Percentiles rank a stretch among this genome's conserved stretches.
phyloP scores from a whole-genome alignment of 2,113 vertebrate species.

The Leucoraja erinaceus region DNA sequence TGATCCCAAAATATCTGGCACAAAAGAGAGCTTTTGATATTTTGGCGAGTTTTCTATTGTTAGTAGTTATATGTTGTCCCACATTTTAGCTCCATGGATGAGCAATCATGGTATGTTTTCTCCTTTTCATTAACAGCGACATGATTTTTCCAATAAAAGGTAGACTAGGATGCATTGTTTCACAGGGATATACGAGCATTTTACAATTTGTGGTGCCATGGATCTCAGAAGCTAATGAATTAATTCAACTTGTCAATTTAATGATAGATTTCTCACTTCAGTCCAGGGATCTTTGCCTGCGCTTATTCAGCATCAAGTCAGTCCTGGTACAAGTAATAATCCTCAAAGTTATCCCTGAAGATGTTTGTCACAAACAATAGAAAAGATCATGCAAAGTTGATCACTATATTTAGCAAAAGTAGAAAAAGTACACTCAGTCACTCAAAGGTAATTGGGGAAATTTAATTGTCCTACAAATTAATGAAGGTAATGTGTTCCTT shows the following conservation, averaged over 20 bases:
- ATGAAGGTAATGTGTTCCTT: constrained; percentile 20
- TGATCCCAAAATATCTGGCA: neutral
- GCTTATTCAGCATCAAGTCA: neutral
- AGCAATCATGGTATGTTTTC: neutral
- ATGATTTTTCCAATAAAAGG: neutral
- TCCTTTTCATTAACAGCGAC: constrained; percentile 6
- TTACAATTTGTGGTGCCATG: neutral
- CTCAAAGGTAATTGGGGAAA: constrained; percentile 7
- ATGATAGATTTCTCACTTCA: neutral
- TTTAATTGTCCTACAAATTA: neutral
- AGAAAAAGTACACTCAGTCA: constrained; percentile 17
- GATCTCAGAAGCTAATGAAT: neutral
- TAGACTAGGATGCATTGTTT: neutral
- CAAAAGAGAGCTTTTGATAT: neutral
- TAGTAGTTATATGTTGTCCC: neutral
- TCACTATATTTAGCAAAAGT: constrained; percentile 31
- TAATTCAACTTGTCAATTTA: neutral
- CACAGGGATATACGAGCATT: neutral
- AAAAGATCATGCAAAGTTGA: constrained; percentile 25
- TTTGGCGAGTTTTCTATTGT: neutral
- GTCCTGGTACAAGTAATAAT: neutral
- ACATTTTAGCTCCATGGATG: neutral
- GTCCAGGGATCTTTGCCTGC: neutral
- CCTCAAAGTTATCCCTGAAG: neutral
- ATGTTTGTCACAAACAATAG: constrained; percentile 15